Evolutionary conservation across 2,797 vertebrate genomes (phyloP).

Genomic region (Thamnophis elegans): DNA sequence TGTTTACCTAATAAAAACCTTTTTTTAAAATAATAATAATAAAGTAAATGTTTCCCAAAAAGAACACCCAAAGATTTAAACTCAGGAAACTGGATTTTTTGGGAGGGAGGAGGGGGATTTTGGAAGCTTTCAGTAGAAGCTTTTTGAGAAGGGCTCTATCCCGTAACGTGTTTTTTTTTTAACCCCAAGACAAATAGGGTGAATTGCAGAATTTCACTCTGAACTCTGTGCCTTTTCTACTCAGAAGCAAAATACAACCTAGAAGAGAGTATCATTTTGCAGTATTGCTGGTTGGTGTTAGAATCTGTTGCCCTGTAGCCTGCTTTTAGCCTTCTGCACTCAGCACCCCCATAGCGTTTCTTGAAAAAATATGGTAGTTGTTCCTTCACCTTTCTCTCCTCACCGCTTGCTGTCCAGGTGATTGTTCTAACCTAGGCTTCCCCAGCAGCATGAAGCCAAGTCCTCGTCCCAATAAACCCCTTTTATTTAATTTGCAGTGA

Average conservation of each 20-base stretch:
- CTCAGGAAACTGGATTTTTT: neutral
- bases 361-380: neutral
- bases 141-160: neutral
- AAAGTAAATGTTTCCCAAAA: neutral
- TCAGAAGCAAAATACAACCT: neutral
- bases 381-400: neutral
- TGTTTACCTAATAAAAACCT: too few species aligned
- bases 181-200: neutral
- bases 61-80: accelerated
- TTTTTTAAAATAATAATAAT: too few species aligned
- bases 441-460: too few species aligned
- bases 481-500: too few species aligned
- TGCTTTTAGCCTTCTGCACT: neutral
- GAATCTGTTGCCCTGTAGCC: neutral
- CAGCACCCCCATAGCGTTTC: neutral
- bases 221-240: neutral
- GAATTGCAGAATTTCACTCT: neutral
- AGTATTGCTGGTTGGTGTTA: neutral
- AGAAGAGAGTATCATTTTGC: neutral
- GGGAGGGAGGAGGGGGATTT: too few species aligned
- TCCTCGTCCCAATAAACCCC: too few species aligned
- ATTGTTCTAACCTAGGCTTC: too few species aligned
- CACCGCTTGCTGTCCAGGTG: neutral
- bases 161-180: neutral
- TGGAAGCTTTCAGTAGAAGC: neutral